phyloP scores from a whole-genome alignment of 2,113 vertebrate species.

The Ginglymostoma cirratum region DNA sequence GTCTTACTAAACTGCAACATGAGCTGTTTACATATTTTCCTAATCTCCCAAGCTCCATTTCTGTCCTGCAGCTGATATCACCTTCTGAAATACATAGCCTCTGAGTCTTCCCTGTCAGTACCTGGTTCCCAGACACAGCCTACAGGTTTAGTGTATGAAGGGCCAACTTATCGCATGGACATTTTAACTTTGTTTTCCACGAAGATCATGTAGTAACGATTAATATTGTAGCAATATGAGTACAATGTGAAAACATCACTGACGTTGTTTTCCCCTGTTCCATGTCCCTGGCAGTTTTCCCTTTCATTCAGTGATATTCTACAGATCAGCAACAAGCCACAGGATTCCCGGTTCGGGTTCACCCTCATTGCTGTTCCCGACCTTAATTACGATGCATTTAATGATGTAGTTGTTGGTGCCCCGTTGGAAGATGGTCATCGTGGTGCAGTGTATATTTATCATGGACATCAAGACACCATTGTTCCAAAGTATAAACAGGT shows the following conservation, averaged over 20 bases:
- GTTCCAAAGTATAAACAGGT: slow-evolving; percentile 70
- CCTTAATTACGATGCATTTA: slow-evolving; percentile 77
- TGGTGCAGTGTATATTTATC: slow-evolving; percentile 83
- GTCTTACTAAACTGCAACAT: neutral
- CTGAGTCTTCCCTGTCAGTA: neutral
- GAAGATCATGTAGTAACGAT: neutral
- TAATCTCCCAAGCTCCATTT: neutral
- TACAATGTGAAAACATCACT: neutral
- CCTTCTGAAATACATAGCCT: neutral
- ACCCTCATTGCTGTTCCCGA: slow-evolving; percentile 70
- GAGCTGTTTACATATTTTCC: neutral
- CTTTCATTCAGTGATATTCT: slow-evolving; percentile 69
- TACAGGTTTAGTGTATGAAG: neutral
- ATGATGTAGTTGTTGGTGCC: slow-evolving; percentile 75
- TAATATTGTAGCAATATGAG: neutral
- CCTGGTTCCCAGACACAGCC: neutral
- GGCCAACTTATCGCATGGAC: neutral
- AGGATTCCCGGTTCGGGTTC: slow-evolving; percentile 84
- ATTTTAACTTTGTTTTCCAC: neutral
- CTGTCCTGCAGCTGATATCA: neutral
- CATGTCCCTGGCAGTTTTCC: neutral
- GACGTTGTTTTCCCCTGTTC: neutral
- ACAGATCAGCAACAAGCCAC: slow-evolving; percentile 58
- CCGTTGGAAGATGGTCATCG: slow-evolving; percentile 83
- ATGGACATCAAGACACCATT: slow-evolving; percentile 61